These are phyloP conservation scores for Punctoribates punctum DNA, from an alignment of 2,888 invertebrate genomes.

Conservation along the genomic window DNA sequence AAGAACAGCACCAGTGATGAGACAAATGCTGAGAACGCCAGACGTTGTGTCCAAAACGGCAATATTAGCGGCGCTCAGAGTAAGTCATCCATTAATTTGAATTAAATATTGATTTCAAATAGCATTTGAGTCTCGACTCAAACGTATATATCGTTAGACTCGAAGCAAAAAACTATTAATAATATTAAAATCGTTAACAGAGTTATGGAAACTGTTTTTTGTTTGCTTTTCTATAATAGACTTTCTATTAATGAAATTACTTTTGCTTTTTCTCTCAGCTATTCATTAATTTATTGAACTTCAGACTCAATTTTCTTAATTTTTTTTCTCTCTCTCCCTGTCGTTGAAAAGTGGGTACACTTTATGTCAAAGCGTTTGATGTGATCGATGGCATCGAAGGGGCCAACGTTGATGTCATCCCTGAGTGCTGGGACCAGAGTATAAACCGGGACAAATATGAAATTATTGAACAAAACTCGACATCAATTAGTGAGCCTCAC, in stretches of 20 bases:
- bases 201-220: not conserved
- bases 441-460: slow-evolving; percentile 24
- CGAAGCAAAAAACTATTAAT: not conserved
- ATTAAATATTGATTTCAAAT: slow-evolving; percentile 7
- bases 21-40: slow-evolving; percentile 7
- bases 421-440: not conserved
- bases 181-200: not conserved
- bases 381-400: slow-evolving; percentile 15
- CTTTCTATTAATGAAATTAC: no score
- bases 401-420: not conserved
- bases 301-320: not conserved
- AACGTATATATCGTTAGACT: not conserved
- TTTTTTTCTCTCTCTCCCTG: not conserved
- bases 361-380: slow-evolving; percentile 27
- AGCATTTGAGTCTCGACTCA: no score
- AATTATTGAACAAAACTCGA: not conserved
- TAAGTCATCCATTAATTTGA: slow-evolving; percentile 2
- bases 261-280: no score
- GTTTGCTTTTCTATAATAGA: no score
- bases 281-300: no score
- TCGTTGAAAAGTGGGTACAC: slow-evolving; percentile 12
- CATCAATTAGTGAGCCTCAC: slow-evolving; percentile 12
- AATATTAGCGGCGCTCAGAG: not conserved
- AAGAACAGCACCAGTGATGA: not conserved
- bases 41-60: slow-evolving; percentile 7